A percentile compares a stretch with the other conserved stretches of the same genome.
These are phyloP conservation scores for Adineta ricciae DNA, from an alignment of 2,888 invertebrate species.

Conservation along the genomic window DNA sequence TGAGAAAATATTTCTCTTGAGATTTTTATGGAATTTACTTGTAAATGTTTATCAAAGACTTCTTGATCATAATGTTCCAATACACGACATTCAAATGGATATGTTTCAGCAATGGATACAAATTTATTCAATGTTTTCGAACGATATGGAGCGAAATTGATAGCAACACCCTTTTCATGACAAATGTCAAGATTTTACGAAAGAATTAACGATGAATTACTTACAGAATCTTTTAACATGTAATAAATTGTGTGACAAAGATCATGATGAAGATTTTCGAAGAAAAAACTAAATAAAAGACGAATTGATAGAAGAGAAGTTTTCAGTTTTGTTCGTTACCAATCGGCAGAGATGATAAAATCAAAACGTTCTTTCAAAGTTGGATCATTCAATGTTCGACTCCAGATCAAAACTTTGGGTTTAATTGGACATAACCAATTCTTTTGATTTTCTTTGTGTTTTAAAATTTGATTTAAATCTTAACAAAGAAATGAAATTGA, in stretches of 20 bases:
- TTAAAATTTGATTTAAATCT: constrained; percentile 26
- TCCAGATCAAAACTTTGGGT: constrained; percentile 45
- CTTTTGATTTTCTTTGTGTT: not conserved
- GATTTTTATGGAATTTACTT: constrained; percentile 37
- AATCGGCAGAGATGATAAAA: constrained; percentile 67
- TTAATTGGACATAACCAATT: constrained; percentile 30
- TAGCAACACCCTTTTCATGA: not conserved
- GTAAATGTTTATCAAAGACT: constrained; percentile 40
- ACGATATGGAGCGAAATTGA: constrained; percentile 63
- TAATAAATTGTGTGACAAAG: constrained; percentile 62
- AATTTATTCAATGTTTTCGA: constrained; percentile 64
- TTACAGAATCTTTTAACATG: constrained; percentile 53
- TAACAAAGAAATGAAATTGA: not conserved
- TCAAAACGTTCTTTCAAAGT: constrained; percentile 57
- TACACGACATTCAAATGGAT: constrained; percentile 52
- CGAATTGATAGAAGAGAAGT: not conserved
- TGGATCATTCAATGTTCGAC: constrained; percentile 38
- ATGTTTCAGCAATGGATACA: constrained; percentile 55
- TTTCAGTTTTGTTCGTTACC: constrained; percentile 42
- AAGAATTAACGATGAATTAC: no score
- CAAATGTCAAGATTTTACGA: not conserved
- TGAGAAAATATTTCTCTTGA: no score
- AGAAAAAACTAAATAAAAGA: constrained; percentile 57
- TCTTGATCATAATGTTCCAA: constrained; percentile 40
- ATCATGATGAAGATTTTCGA: constrained; percentile 62